Conservation (phyloP, 2,888 invertebrate species). For the Rotaria macrura region DNA sequence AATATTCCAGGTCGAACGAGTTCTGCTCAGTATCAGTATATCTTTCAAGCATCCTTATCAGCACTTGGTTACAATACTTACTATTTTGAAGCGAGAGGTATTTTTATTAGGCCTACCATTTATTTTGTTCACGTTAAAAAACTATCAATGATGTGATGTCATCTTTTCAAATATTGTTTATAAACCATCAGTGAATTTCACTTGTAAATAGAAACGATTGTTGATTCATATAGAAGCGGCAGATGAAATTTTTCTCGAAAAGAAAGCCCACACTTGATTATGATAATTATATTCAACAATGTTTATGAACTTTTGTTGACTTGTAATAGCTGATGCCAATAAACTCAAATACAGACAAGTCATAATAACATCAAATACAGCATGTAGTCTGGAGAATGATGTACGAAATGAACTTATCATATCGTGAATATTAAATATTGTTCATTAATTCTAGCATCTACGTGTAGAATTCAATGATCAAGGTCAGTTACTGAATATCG, state of each 20-base stretch:
- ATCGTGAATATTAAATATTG: neutral
- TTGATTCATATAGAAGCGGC: too few species aligned
- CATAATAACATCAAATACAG: neutral
- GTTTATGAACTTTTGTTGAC: too few species aligned
- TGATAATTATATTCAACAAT: too few species aligned
- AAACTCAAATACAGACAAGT: neutral
- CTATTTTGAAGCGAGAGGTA: neutral
- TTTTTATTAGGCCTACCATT: too few species aligned
- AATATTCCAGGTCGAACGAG: constrained; percentile 20
- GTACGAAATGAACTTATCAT: neutral
- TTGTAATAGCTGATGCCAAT: neutral
- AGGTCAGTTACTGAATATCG: neutral
- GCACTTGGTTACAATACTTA: neutral
- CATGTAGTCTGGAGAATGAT: neutral
- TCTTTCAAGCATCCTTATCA: neutral
- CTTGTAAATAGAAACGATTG: too few species aligned
- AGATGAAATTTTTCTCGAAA: too few species aligned
- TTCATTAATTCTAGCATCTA: neutral
- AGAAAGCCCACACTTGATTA: too few species aligned
- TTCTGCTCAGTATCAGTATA: constrained; percentile 13
- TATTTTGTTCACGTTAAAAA: too few species aligned
- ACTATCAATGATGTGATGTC: neutral
- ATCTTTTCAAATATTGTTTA: neutral
- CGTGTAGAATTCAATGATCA: neutral
- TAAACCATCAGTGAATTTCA: neutral